These are phyloP conservation scores for Trachurus trachurus DNA, from an alignment of 2,797 vertebrate genomes.

Conservation along the genomic window DNA sequence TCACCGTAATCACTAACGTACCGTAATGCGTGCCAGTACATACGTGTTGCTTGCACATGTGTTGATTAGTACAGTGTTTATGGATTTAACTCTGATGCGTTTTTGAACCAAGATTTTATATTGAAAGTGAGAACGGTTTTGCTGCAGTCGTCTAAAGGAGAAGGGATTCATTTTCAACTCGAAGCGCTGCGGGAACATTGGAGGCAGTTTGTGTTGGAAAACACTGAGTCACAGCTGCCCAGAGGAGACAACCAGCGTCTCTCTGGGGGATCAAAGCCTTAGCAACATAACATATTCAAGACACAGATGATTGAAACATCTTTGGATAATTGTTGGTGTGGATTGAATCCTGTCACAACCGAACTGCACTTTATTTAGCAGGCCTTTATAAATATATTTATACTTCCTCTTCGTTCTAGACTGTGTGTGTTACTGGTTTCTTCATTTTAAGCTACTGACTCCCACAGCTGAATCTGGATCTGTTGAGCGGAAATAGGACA, in stretches of 20 bases:
- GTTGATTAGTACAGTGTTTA: not conserved
- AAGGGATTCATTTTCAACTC: slow-evolving; percentile 50
- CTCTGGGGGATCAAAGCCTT: slow-evolving; percentile 58
- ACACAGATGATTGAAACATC: slow-evolving; percentile 36
- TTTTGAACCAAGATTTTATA: not conserved
- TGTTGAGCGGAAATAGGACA: slow-evolving; percentile 27
- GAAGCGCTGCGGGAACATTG: slow-evolving; percentile 48
- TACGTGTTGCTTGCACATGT: not conserved
- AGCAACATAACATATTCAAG: slow-evolving; percentile 66
- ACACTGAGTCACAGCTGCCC: slow-evolving; percentile 68
- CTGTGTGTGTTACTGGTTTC: slow-evolving; percentile 15
- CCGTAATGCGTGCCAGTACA: not conserved
- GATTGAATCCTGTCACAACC: slow-evolving; percentile 38
- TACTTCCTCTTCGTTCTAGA: slow-evolving; percentile 47
- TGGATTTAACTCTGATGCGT: not conserved
- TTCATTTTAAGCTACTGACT: slow-evolving; percentile 19
- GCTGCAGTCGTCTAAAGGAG: slow-evolving; percentile 14
- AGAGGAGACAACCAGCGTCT: slow-evolving; percentile 60
- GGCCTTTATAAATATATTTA: not conserved
- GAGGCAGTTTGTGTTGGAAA: slow-evolving; percentile 61
- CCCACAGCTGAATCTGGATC: slow-evolving; percentile 44
- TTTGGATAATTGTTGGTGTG: slow-evolving; percentile 36
- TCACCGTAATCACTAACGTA: slow-evolving; percentile 13
- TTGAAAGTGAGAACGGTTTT: not conserved
- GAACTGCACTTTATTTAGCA: slow-evolving; percentile 27